Base-by-base conservation (phyloP, 2,888 invertebrate genomes). In the Eledona agricola region DNA sequence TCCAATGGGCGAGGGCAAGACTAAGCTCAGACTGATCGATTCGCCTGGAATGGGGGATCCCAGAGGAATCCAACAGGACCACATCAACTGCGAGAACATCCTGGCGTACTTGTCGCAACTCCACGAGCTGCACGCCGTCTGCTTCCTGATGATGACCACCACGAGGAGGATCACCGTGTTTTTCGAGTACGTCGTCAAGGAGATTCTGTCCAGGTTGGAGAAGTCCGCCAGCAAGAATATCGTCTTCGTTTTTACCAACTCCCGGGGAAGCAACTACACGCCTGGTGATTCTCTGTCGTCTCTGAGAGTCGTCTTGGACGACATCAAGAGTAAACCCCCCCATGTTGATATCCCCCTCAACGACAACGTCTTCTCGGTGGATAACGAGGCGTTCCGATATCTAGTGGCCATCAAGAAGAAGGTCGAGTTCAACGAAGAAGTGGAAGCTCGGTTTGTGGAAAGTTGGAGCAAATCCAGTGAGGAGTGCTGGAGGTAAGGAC, bases 161-260 rank as follows among this genome's bases (percentile, higher is more conserved):
- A 59, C 60, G 3, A 38, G 66, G 0, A 57, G 67, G 16, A 51
- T 65, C 7, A 66, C 65, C 9, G 61, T 64, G 1, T 55, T 56
- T 23, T 70, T 72, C 46, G 63, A 67, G 40, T 72, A 65, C 43
- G 70, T 69, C 47, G 60, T 72, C 2, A 65, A 66, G 34, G 66
- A 70, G 53, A 58, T 72, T 19, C 43, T 72, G n/a, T 66, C 69
- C 0, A 52, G 66, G 31, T 57, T 72, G 43, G 69, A 72, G 0
- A 67, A 65, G 49, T 60, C 64, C 2, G 70, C 70, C 0, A 58
- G 63, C 19, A 46, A 57, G 6, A 71, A 71, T 52, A 59, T 72
- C 6, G 50, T 69, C 15, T 72, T 71, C 35, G 26, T 71, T 25
- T 71, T 71, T 50, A 71, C 69, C 0, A 67, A 69, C 25, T 55